Evolutionary conservation across 2,113 vertebrate genomes (phyloP).

Genomic region (Stegostoma tigrinum): DNA sequence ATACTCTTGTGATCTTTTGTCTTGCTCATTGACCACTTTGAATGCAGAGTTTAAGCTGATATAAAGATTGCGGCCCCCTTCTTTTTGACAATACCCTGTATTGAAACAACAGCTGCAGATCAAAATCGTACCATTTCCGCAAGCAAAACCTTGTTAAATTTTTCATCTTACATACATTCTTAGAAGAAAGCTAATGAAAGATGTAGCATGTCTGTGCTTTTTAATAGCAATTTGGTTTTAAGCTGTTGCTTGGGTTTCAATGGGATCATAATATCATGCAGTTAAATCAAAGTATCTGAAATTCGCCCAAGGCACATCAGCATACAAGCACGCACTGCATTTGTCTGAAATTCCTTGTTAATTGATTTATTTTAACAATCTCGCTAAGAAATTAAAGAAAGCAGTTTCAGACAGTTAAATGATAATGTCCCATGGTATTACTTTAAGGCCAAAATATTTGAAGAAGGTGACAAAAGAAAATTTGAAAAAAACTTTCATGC

Average conservation of each 20-base stretch:
- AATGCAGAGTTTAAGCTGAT: neutral
- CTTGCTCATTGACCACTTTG: neutral
- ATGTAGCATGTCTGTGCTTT: neutral
- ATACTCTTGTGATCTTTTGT: too few species aligned
- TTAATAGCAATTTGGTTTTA: neutral
- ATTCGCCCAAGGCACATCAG: neutral
- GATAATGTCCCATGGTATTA: neutral
- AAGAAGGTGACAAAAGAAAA: neutral
- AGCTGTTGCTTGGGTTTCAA: neutral
- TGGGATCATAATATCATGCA: slow-evolving; percentile 7
- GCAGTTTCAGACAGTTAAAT: neutral
- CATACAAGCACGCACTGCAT: neutral
- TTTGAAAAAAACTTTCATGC: neutral
- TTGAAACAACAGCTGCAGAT: neutral
- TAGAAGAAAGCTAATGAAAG: neutral
- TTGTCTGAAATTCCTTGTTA: neutral
- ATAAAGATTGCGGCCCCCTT: neutral
- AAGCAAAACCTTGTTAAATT: neutral
- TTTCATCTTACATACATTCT: neutral
- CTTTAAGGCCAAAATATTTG: neutral
- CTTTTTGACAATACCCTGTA: neutral
- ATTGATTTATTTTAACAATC: neutral
- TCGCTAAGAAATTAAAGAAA: neutral
- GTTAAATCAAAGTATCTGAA: neutral
- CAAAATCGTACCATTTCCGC: neutral